These are phyloP conservation scores for Halisarca cf. caerulea DNA, from an alignment of 37 sponge, comb jelly and placozoan species.

Conservation along the genomic window DNA sequence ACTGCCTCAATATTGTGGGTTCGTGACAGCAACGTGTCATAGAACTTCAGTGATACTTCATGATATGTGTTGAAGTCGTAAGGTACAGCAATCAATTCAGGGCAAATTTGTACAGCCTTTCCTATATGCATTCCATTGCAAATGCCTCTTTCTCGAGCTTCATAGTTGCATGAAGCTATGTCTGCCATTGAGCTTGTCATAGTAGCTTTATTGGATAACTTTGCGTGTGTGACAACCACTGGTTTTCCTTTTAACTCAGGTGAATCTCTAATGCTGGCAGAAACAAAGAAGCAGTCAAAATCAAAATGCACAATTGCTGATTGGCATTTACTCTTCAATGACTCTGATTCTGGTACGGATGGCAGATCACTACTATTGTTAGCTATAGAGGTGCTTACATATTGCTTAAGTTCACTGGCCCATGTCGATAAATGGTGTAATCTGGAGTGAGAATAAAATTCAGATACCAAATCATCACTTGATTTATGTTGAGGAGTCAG, in stretches of 20 bases:
- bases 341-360: slow-evolving; percentile 10
- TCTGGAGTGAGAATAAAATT: slow-evolving; percentile 89
- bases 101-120: slow-evolving; percentile 79
- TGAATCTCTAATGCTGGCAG: slow-evolving; percentile 56
- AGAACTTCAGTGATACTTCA: slow-evolving; percentile 66
- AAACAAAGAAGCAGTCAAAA: slow-evolving; percentile 94
- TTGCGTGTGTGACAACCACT: slow-evolving; percentile 87
- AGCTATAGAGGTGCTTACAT: slow-evolving; percentile 39
- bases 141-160: slow-evolving; percentile 76
- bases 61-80: slow-evolving; percentile 88
- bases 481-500: background rate
- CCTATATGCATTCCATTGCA: slow-evolving; percentile 91
- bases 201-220: background rate
- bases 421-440: slow-evolving; percentile 91
- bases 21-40: slow-evolving; percentile 61
- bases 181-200: slow-evolving; percentile 65
- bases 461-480: slow-evolving; percentile 61
- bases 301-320: slow-evolving; percentile 83
- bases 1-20: slow-evolving; percentile 76
- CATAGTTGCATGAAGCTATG: slow-evolving; percentile 90
- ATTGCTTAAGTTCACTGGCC: slow-evolving; percentile 77
- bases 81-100: slow-evolving; percentile 73
- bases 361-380: slow-evolving; percentile 14
- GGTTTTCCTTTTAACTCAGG: slow-evolving; percentile 80
- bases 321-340: slow-evolving; percentile 3